Evolutionary conservation across 2,888 invertebrate species (phyloP).

Genomic region (Nasonovia ribisnigri): DNA sequence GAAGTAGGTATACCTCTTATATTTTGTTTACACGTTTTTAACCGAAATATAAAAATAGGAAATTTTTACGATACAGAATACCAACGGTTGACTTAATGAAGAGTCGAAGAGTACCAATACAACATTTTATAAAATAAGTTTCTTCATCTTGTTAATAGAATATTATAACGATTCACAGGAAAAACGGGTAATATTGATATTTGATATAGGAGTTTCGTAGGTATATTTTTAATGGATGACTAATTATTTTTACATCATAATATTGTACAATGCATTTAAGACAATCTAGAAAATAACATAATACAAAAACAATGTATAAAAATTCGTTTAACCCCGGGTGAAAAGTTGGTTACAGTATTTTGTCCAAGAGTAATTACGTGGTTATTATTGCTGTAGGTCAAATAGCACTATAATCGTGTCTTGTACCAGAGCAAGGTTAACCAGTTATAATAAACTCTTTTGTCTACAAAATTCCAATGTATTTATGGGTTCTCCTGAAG

Average conservation of each 20-base stretch:
- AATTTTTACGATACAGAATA: neutral
- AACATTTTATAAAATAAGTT: neutral
- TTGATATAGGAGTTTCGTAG: neutral
- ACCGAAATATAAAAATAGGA: neutral
- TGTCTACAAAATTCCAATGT: slow-evolving; percentile 59
- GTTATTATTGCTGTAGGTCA: slow-evolving; percentile 63
- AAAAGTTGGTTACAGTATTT: slow-evolving; percentile 40
- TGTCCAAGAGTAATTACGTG: slow-evolving; percentile 36
- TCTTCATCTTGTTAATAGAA: neutral
- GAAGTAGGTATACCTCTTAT: neutral
- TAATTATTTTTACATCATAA: slow-evolving; percentile 6
- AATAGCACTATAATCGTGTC: slow-evolving; percentile 60
- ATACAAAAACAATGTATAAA: slow-evolving; percentile 24
- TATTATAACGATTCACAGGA: neutral
- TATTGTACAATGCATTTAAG: neutral
- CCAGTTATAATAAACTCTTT: slow-evolving; percentile 61
- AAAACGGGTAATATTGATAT: neutral
- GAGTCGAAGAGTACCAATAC: neutral
- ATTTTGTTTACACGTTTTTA: neutral
- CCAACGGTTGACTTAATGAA: neutral
- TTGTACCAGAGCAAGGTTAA: slow-evolving; percentile 66
- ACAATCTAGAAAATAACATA: neutral
- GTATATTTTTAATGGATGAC: neutral
- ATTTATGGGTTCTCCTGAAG: slow-evolving; percentile 34
- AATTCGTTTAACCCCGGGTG: slow-evolving; percentile 38